phyloP scores from a whole-genome alignment of 2,888 invertebrate genomes.

The Eutolmus rufibarbis region DNA sequence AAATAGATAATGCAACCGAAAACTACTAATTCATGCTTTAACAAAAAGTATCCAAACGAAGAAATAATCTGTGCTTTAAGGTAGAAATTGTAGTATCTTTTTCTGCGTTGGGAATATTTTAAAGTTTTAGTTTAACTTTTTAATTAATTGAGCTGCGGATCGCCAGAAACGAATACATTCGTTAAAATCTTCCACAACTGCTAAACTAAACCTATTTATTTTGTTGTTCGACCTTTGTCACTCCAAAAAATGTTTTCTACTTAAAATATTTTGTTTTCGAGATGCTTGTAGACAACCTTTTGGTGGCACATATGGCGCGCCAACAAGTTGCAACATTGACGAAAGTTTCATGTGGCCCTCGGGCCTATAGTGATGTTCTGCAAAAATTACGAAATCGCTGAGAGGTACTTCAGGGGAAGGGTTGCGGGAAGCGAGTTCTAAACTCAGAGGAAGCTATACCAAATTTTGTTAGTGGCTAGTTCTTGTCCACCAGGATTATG shows the following conservation, averaged over 20 bases:
- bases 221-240: background rate
- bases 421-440: background rate
- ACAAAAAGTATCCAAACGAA: no score
- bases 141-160: no score
- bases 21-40: no score
- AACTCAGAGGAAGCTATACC: background rate
- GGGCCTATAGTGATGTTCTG: background rate
- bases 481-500: background rate
- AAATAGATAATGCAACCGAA: no score
- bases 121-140: no score
- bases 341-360: background rate
- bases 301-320: background rate
- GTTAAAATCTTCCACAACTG: no score
- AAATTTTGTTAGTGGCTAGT: background rate
- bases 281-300: background rate
- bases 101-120: no score
- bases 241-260: no score
- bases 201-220: background rate
- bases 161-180: no score
- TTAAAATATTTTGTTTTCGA: background rate
- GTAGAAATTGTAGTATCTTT: no score
- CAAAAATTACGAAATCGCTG: background rate
- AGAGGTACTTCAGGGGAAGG: background rate
- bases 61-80: no score
- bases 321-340: background rate